These are phyloP conservation scores for Hydraecia micacea DNA, from an alignment of 2,888 invertebrate species.

Conservation along the genomic window DNA sequence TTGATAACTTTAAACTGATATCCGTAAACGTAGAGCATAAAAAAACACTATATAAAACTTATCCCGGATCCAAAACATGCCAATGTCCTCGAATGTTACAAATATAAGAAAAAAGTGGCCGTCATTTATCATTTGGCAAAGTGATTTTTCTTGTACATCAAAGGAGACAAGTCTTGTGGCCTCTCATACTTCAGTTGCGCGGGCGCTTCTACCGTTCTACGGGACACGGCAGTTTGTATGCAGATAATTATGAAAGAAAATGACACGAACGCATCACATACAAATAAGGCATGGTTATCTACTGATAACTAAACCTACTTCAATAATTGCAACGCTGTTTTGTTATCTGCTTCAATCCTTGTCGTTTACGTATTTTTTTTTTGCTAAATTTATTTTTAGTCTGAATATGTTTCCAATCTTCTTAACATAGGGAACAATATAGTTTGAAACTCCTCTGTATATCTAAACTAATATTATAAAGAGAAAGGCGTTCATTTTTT, in stretches of 20 bases:
- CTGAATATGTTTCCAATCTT: not conserved
- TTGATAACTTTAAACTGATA: not conserved
- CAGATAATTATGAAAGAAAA: not conserved
- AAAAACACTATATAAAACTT: slow-evolving; percentile 1
- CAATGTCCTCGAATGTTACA: slow-evolving; percentile 7
- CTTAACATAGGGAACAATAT: not conserved
- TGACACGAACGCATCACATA: slow-evolving; percentile 3
- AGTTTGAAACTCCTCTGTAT: not conserved
- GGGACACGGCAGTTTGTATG: slow-evolving; percentile 13
- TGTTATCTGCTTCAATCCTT: not conserved
- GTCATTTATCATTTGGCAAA: slow-evolving; percentile 11
- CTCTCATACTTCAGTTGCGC: slow-evolving; percentile 10
- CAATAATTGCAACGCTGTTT: not conserved
- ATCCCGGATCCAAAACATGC: slow-evolving; percentile 8
- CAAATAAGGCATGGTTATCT: not conserved
- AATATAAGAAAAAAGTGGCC: slow-evolving; percentile 6
- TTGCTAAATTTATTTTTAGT: not conserved
- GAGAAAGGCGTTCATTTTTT: not conserved
- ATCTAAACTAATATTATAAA: not conserved
- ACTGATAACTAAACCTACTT: not conserved
- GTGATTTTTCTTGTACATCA: slow-evolving; percentile 6
- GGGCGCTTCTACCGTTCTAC: not conserved
- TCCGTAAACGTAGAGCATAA: slow-evolving; percentile 4
- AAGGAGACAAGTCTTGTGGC: slow-evolving; percentile 14
- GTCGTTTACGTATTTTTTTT: not conserved